A percentile compares a stretch with the other conserved stretches of the same genome.
phyloP scores from a whole-genome alignment of 2,888 invertebrate genomes.

The Eristalis arbustorum region DNA sequence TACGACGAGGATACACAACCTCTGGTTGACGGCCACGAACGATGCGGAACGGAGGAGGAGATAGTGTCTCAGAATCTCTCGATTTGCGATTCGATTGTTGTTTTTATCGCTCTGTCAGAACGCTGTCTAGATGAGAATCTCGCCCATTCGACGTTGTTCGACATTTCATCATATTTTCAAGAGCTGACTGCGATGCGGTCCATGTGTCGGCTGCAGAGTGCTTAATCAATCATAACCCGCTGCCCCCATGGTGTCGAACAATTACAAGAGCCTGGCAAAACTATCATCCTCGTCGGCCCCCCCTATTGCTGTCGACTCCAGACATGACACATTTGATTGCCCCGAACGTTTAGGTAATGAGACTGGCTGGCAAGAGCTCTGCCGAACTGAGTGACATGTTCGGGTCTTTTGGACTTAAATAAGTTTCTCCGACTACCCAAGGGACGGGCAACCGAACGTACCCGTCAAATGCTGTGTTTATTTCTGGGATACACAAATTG shows the following conservation, averaged over 20 bases:
- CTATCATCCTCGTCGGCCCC: background rate
- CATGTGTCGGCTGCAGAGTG: constrained; percentile 45
- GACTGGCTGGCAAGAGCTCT: background rate
- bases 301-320: background rate
- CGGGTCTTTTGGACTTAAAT: background rate
- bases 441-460: background rate
- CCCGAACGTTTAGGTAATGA: background rate
- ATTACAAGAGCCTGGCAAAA: background rate
- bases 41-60: background rate
- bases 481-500: constrained; percentile 12
- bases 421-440: background rate
- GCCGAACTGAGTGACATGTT: background rate
- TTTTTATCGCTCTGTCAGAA: constrained; percentile 26
- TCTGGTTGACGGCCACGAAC: too few species aligned
- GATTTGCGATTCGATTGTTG: constrained; percentile 35
- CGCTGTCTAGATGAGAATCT: constrained; percentile 27
- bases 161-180: constrained; percentile 45
- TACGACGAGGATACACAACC: background rate
- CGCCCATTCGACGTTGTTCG: background rate
- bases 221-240: constrained; percentile 59
- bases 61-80: constrained; percentile 23
- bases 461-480: constrained; percentile 16
- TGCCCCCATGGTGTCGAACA: background rate
- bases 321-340: constrained; percentile 6
- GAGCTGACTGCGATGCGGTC: constrained; percentile 31